Evolutionary conservation across 2,888 invertebrate genomes (phyloP), one percentile per base, ranked within the genome.

Genomic region (Sphecodes monilicornis): DNA sequence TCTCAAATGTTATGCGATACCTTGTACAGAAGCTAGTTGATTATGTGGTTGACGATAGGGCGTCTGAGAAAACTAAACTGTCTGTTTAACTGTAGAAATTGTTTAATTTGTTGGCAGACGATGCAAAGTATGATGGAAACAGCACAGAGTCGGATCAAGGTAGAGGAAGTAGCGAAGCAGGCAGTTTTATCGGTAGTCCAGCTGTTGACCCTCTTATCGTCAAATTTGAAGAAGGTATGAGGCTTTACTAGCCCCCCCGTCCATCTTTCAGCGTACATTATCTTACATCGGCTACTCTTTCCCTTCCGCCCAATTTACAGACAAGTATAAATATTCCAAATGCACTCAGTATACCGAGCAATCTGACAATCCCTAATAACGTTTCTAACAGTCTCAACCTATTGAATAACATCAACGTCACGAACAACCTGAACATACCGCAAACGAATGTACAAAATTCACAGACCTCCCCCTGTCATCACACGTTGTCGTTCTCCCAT

Each of bases 191-290:
- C 84, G 93, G 93, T 84, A 94, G 93, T 89, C 94, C 95, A 88
- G 96, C 96, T 73, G 97, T 97, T 87, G 97, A 97, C 94, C 96
- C 97, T 64, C 96, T 97, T 92, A 97, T 97, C 92, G 97, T 97
- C 93, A 97, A 96, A 96, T 97, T 97, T 95, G 97, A 97, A 96
- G 97, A 97, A 97, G 97, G 97, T 97, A 97, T 97, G 97, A 96
- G 97, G 94, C 96, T 97, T 95, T 97, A 97, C 96, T 96, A 96
- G 94, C 94, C 94, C 95, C 94, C 94, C 93, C 94, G 94, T 92
- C 93, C 93, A 92, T 93, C 94, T 92, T 94, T 93, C 93, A 94
- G 94, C 93, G 93, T 94, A 91, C 94, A 94, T 93, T 94, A 94
- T 93, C 93, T 94, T 92, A 93, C 94, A 91, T 94, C 94, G 91